A percentile compares a stretch with the other conserved stretches of the same genome.
Conservation (phyloP, 2,888 invertebrate genomes). For the Pseudanteris insignis region DNA sequence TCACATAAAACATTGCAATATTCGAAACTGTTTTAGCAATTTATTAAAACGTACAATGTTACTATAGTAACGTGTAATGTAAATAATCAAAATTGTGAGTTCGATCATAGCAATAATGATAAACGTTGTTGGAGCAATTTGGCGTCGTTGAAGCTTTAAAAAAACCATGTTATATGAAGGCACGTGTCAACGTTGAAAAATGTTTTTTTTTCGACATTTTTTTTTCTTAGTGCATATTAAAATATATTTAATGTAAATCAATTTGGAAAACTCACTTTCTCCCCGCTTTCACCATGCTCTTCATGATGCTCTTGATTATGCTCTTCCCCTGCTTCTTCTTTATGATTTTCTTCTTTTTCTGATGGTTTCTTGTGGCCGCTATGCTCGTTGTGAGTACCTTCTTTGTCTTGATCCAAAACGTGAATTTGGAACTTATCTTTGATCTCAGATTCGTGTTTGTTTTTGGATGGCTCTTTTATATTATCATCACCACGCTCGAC, state of each 20-base stretch:
- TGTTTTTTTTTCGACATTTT: neutral
- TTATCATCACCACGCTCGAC: slow-evolving; percentile 6
- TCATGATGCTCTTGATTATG: slow-evolving; percentile 58
- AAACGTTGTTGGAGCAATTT: too few relatives aligned
- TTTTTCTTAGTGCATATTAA: neutral
- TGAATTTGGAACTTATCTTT: slow-evolving; percentile 2
- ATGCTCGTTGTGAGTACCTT: slow-evolving; percentile 38
- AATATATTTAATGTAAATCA: too few relatives aligned
- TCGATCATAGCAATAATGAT: too few relatives aligned
- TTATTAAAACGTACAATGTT: neutral
- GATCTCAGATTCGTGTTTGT: neutral
- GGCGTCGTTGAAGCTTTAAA: too few relatives aligned
- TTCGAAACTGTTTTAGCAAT: neutral
- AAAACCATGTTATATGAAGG: too few relatives aligned
- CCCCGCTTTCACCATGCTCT: slow-evolving; percentile 56
- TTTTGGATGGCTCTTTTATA: slow-evolving; percentile 12
- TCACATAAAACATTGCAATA: too few relatives aligned
- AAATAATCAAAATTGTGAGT: too few relatives aligned
- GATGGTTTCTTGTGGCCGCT: slow-evolving; percentile 16
- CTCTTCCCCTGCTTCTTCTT: slow-evolving; percentile 56
- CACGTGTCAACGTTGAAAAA: too few relatives aligned
- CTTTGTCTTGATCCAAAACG: slow-evolving; percentile 18
- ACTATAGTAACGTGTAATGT: neutral
- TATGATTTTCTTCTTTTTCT: slow-evolving; percentile 46
- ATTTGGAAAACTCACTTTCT: slow-evolving; percentile 56